Conservation (phyloP, 1,140 invertebrate species). For the Orchestia grillus region DNA sequence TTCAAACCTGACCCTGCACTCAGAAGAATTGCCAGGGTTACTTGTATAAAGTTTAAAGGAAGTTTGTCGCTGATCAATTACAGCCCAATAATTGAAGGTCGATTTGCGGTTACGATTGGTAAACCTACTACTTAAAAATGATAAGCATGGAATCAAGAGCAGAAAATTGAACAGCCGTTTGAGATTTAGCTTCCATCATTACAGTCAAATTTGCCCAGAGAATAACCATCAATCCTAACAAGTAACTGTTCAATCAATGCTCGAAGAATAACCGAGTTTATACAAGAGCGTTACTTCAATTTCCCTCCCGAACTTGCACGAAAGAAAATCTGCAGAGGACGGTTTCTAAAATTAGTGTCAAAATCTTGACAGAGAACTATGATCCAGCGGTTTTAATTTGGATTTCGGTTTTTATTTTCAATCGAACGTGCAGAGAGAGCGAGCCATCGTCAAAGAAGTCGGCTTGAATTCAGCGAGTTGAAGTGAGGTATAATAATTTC, state of each 20-base stretch:
- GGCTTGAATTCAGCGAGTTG: not conserved
- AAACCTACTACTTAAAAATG: not conserved
- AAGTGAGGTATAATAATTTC: not conserved
- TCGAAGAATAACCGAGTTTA: not conserved
- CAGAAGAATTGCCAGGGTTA: not conserved
- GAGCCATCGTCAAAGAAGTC: not conserved
- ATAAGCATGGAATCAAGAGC: not conserved
- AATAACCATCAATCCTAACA: not conserved
- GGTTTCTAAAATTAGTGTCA: no score
- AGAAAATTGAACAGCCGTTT: not conserved
- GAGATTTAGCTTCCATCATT: not conserved
- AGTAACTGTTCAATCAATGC: not conserved
- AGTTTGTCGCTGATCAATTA: not conserved
- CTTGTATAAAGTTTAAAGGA: not conserved
- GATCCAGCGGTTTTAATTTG: not conserved
- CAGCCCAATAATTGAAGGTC: not conserved
- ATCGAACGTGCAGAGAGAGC: not conserved
- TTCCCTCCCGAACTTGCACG: no score
- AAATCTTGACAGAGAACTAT: no score
- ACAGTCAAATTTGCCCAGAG: not conserved
- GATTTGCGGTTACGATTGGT: not conserved
- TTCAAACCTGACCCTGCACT: not conserved
- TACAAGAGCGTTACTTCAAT: not conserved
- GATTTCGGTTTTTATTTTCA: not conserved
- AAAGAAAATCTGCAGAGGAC: no score